Conservation (phyloP, 2,113 vertebrate genomes). For the Anolis sagrei region DNA sequence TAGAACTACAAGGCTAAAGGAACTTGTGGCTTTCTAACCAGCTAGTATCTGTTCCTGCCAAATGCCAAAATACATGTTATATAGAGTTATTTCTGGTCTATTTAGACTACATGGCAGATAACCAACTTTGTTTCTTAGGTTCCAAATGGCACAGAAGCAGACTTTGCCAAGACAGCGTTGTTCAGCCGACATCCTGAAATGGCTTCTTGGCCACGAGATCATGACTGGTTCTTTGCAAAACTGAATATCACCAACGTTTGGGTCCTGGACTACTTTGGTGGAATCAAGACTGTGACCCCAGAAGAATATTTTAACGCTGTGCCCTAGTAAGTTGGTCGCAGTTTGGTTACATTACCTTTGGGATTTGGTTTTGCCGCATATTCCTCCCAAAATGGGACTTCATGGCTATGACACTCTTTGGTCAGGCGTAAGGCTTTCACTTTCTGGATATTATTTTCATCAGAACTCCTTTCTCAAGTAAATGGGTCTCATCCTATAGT, state of each 20-base stretch:
- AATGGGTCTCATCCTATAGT: not conserved
- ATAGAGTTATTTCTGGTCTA: not conserved
- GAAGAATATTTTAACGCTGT: slow-evolving; percentile 88
- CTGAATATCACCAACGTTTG: slow-evolving; percentile 93
- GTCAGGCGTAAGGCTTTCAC: not conserved
- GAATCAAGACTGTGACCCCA: slow-evolving; percentile 88
- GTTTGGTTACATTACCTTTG: not conserved
- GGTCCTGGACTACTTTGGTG: slow-evolving; percentile 96
- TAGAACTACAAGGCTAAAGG: not conserved
- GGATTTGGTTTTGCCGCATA: not conserved
- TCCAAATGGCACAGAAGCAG: slow-evolving; percentile 79
- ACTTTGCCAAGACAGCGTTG: slow-evolving; percentile 81
- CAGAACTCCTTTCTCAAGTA: not conserved
- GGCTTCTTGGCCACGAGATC: slow-evolving; percentile 88
- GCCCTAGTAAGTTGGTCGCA: slow-evolving; percentile 70
- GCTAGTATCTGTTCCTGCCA: not conserved
- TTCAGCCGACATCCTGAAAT: slow-evolving; percentile 94
- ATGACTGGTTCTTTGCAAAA: slow-evolving; percentile 95
- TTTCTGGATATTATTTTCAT: not conserved
- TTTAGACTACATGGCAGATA: accelerated
- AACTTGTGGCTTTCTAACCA: not conserved
- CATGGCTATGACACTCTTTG: not conserved
- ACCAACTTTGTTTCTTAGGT: slow-evolving; percentile 74
- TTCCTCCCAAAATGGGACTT: too few relatives aligned
- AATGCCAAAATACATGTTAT: not conserved